A percentile compares a stretch with the other conserved stretches of the same genome.
Conservation (phyloP, 2,888 invertebrate genomes). For the Diadromus collaris region DNA sequence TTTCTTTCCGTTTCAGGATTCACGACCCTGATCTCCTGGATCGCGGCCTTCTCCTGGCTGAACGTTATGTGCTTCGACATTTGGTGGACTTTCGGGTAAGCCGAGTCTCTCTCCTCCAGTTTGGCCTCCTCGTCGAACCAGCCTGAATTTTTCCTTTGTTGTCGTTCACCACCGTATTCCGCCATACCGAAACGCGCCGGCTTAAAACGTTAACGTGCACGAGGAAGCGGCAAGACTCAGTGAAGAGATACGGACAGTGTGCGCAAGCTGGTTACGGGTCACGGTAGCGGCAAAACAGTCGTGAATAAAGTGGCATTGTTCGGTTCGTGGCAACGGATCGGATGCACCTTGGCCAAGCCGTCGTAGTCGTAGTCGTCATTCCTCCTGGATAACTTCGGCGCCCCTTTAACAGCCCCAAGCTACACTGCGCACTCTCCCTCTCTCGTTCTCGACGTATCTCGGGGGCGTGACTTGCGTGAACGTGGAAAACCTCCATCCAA, state of each 20-base stretch:
- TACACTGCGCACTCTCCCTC: not conserved
- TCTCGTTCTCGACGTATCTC: constrained; percentile 6
- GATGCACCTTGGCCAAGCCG: constrained; percentile 25
- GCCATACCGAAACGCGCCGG: constrained; percentile 19
- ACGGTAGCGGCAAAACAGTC: constrained; percentile 35
- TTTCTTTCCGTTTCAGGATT: constrained; percentile 83
- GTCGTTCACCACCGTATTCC: not conserved
- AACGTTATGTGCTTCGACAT: constrained; percentile 92
- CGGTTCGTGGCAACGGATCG: constrained; percentile 28
- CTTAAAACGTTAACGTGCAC: constrained; percentile 31
- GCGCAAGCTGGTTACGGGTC: not conserved
- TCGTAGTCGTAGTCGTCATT: constrained; percentile 19
- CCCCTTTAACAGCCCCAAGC: constrained; percentile 35
- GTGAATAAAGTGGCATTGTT: constrained; percentile 41
- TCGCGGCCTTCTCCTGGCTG: constrained; percentile 88
- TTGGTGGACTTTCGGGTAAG: constrained; percentile 91
- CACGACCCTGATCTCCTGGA: constrained; percentile 85
- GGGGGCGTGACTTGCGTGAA: not conserved
- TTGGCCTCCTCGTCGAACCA: not conserved
- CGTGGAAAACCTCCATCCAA: not conserved
- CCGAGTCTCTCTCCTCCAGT: constrained; percentile 61
- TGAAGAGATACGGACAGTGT: not conserved
- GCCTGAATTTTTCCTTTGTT: constrained; percentile 36
- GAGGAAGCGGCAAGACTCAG: constrained; percentile 1
- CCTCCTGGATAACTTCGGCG: constrained; percentile 14